These are phyloP conservation scores for Callithrix jacchus DNA, from an alignment of 2,113 vertebrate genomes.

Conservation along the genomic window DNA sequence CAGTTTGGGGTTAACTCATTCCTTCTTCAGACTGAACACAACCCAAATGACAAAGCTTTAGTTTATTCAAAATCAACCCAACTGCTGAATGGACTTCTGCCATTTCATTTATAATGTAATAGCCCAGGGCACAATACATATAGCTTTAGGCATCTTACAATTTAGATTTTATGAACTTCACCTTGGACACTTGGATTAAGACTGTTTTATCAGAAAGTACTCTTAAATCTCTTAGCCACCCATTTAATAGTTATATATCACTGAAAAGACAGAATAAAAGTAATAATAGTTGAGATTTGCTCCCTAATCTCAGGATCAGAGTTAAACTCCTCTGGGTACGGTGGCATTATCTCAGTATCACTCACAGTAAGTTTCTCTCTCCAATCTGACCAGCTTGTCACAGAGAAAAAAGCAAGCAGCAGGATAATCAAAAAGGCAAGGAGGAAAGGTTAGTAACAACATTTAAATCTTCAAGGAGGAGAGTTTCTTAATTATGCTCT, in stretches of 20 bases:
- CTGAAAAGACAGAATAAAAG: neutral
- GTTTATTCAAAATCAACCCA: neutral
- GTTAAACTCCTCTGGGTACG: neutral
- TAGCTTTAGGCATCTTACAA: neutral
- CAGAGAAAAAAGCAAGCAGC: neutral
- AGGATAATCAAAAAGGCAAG: neutral
- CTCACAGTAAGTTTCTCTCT: conserved; percentile 4
- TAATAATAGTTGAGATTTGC: neutral
- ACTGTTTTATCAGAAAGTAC: conserved; percentile 5
- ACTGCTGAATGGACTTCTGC: neutral
- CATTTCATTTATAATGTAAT: neutral
- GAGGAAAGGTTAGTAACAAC: neutral
- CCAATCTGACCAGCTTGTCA: neutral
- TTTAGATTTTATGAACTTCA: neutral
- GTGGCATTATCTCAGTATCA: neutral
- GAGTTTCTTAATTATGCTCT: conserved; percentile 16
- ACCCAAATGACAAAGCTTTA: neutral
- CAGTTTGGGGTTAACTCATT: neutral
- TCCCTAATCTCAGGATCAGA: neutral
- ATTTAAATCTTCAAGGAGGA: neutral
- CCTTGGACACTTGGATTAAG: neutral
- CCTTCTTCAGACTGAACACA: neutral
- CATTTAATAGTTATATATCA: neutral
- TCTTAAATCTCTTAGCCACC: neutral
- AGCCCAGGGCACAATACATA: neutral